Conservation (phyloP, 2,888 invertebrate species). For the Macropis europaea region DNA sequence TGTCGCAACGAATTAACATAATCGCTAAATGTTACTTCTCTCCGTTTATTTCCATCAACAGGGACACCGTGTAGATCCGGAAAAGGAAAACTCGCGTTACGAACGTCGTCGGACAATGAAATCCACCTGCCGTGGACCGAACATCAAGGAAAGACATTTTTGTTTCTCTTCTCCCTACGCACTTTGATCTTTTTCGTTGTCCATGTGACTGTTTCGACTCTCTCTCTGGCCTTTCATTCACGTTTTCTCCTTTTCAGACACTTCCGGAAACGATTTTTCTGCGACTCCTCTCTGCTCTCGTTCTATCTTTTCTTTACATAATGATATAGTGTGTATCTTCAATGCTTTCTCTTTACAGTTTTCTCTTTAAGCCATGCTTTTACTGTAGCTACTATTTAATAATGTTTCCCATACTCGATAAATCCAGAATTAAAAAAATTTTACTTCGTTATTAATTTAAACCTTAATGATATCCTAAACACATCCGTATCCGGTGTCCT, state of each 20-base stretch:
- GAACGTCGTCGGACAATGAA: slow-evolving; percentile 38
- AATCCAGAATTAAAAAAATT: slow-evolving; percentile 21
- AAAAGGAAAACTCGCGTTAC: slow-evolving; percentile 36
- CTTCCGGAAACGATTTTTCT: not conserved
- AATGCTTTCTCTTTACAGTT: slow-evolving; percentile 8
- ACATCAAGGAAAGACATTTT: slow-evolving; percentile 3
- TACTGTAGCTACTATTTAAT: slow-evolving; percentile 20
- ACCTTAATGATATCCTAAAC: slow-evolving; percentile 18
- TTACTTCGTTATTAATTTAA: slow-evolving; percentile 10
- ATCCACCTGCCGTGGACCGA: slow-evolving; percentile 19
- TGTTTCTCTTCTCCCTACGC: not conserved
- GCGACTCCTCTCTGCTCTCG: not conserved
- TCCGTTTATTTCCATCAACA: slow-evolving; percentile 32
- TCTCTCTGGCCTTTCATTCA: not conserved
- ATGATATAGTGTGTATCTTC: too few species aligned
- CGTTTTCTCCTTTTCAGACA: not conserved
- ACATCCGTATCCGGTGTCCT: too few species aligned
- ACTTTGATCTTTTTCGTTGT: slow-evolving; percentile 7
- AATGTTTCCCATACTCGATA: not conserved
- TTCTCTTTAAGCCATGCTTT: slow-evolving; percentile 28
- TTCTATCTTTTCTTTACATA: slow-evolving; percentile 11
- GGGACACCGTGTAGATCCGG: slow-evolving; percentile 37
- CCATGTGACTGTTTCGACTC: not conserved
- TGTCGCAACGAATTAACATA: slow-evolving; percentile 64
- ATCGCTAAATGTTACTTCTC: slow-evolving; percentile 65